Evolutionary conservation across 1,140 invertebrate species (phyloP).

Genomic region (Cotesia vestalis): DNA sequence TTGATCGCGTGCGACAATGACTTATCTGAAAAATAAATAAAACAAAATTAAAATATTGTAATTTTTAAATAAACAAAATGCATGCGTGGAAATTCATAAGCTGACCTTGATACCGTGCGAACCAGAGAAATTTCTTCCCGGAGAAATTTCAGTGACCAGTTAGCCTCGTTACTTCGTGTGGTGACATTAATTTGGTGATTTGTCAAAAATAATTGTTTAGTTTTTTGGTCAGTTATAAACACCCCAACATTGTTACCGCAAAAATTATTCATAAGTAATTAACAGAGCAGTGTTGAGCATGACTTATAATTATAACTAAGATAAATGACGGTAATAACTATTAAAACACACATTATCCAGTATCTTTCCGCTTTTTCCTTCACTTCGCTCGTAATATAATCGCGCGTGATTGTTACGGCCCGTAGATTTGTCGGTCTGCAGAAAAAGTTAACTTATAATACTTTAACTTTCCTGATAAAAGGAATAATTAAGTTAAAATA

Average conservation of each 20-base stretch:
- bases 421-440: slow-evolving; percentile 3
- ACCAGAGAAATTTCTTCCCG: slow-evolving; percentile 32
- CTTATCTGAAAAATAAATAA: too few species aligned
- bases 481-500: neutral
- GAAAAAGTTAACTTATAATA: neutral
- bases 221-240: neutral
- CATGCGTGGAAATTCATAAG: slow-evolving; percentile 22
- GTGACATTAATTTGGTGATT: slow-evolving; percentile 9
- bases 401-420: slow-evolving; percentile 8
- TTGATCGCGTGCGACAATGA: too few species aligned
- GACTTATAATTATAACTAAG: neutral
- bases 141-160: slow-evolving; percentile 29
- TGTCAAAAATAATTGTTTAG: too few species aligned
- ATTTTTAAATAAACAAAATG: neutral
- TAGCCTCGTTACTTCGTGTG: slow-evolving; percentile 1
- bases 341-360: neutral
- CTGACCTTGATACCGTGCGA: slow-evolving; percentile 23
- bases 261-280: too few species aligned
- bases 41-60: neutral
- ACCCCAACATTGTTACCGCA: too few species aligned
- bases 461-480: neutral
- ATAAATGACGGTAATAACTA: neutral
- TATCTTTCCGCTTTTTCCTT: slow-evolving; percentile 10
- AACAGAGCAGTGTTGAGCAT: too few species aligned
- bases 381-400: neutral